Percentiles rank a stretch among this genome's conserved stretches.
Conservation (phyloP, 2,888 invertebrate genomes). For the Nephrotoma guestfalica region DNA sequence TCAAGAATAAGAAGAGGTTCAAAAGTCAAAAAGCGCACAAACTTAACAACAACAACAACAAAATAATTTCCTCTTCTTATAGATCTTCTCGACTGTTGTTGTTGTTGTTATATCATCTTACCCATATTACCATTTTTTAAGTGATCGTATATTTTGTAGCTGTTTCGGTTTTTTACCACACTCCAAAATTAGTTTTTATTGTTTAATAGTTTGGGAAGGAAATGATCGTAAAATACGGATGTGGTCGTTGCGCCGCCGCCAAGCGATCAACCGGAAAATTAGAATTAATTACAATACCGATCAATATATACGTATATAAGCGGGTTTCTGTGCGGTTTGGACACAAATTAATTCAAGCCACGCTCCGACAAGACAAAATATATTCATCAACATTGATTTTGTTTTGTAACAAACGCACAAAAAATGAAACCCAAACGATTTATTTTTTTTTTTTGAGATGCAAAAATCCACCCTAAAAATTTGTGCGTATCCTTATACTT, state of each 20-base stretch:
- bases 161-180: not conserved
- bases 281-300: not conserved
- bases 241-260: not conserved
- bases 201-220: not conserved
- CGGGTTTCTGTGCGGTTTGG: not conserved
- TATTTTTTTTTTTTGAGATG: not conserved
- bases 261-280: not conserved
- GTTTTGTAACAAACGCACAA: too few relatives aligned
- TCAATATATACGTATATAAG: not conserved
- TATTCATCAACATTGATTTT: not conserved
- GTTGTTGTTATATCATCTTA: not conserved
- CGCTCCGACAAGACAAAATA: not conserved
- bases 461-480: not conserved
- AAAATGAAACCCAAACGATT: not conserved
- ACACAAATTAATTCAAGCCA: not conserved
- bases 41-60: not conserved
- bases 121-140: not conserved
- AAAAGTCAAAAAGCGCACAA: not conserved
- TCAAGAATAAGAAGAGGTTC: not conserved
- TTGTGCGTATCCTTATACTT: not conserved
- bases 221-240: not conserved
- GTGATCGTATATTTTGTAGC: not conserved
- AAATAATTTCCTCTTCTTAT: not conserved
- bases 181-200: not conserved
- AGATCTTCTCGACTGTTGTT: not conserved